Base-by-base conservation (phyloP, 1,140 invertebrate species). In the Bombus affinis region DNA sequence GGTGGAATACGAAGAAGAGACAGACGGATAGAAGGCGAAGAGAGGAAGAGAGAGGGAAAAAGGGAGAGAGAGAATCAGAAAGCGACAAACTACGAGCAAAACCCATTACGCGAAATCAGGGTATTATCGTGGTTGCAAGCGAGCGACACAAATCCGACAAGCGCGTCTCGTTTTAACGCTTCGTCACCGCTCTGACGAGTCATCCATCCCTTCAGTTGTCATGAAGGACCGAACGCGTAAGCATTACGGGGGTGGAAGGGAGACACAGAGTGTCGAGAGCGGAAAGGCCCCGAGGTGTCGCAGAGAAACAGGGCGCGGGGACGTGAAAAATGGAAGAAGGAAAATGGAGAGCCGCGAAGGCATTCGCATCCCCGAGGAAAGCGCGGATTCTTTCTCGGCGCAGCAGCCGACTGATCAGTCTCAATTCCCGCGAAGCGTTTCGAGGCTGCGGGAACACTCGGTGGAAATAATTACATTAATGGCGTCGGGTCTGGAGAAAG, bases 401-500 rank as follows among this genome's bases (percentile, higher is more conserved):
- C 35, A n/a, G 47, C 37, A 37, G 53, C 35, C 62, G 68, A 68
- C 80, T 90, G 70, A 87, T 85, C 81, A 80, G 80, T 80, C 77
- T 79, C 79, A 47, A 90, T 90, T 90, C 75, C 62, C 44, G 66
- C 74, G 86, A 90, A 83, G 57, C 88, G 78, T 90, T 82, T 65
- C 70, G 70, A 28, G 71, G 66, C 62, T 18, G 65, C n/a, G 12
- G 83, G 81, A 91, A 90, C 86, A 91, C 81, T 88, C 90, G 89
- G 75, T 91, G 87, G 90, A 90, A 91, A 91, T 91, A 91, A 91
- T 91, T 90, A 91, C 89, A 91, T 91, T 91, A 91, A 91, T 91
- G 90, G 89, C 83, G 87, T 88, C 89, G 86, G 32, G 42, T 59
- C 86, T 57, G 71, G 80, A 88, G 80, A 88, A 86, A 78, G 81